Evolutionary conservation across 2,888 invertebrate genomes (phyloP).

Genomic region (Apodemia zela): DNA sequence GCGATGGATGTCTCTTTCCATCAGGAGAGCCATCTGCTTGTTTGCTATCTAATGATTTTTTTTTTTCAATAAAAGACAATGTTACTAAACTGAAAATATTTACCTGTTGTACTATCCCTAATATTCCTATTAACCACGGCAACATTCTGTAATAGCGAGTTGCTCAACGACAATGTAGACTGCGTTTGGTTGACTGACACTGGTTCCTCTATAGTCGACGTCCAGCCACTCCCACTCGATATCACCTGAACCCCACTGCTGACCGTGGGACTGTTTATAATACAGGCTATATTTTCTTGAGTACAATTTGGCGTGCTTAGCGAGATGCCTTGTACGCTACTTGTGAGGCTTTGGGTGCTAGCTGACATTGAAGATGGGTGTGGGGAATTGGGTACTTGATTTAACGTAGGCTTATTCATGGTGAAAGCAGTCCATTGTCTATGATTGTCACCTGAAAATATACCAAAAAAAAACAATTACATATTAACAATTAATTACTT

Average conservation of each 20-base stretch:
- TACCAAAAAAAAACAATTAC: not conserved
- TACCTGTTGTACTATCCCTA: conserved; percentile 60
- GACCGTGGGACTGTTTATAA: conserved; percentile 62
- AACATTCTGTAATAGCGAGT: conserved; percentile 62
- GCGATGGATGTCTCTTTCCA: too few species aligned
- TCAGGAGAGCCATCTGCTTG: too few species aligned
- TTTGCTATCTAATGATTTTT: too few species aligned
- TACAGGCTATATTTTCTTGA: conserved; percentile 67
- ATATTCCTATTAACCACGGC: conserved; percentile 66
- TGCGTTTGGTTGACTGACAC: conserved; percentile 40
- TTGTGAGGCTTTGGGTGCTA: conserved; percentile 58
- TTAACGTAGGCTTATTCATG: conserved; percentile 46
- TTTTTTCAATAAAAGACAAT: not conserved
- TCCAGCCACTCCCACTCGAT: conserved; percentile 47
- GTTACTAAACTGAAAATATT: conserved; percentile 28
- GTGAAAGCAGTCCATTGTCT: conserved; percentile 67
- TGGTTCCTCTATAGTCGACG: conserved; percentile 2
- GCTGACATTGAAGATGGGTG: conserved; percentile 44
- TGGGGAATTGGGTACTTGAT: conserved; percentile 51
- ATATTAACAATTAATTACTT: too few species aligned
- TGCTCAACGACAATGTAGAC: conserved; percentile 45
- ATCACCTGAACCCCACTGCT: conserved; percentile 60
- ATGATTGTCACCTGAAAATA: conserved; percentile 55
- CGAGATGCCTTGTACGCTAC: conserved; percentile 69
- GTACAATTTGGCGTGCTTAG: conserved; percentile 54